These are phyloP conservation scores for Drosophila yooni DNA, from an alignment of 2,888 invertebrate genomes.

Conservation along the genomic window DNA sequence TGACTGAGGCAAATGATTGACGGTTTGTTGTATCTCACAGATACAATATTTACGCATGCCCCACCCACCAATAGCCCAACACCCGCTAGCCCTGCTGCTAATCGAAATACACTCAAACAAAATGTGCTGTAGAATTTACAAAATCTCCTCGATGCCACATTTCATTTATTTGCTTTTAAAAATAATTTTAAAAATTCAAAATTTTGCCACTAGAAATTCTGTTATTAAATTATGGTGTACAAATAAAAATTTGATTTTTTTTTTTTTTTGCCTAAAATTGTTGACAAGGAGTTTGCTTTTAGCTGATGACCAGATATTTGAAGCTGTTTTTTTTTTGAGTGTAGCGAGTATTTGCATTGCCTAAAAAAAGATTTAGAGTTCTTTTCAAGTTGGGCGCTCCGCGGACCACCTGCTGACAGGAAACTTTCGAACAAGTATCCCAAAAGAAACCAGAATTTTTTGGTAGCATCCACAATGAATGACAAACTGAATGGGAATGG, in stretches of 20 bases:
- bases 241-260: neutral
- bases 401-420: constrained; percentile 82
- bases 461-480: constrained; percentile 19
- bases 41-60: constrained; percentile 56
- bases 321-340: neutral
- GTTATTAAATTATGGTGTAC: neutral
- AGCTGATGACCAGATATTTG: neutral
- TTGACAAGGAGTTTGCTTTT: neutral
- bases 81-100: neutral
- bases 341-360: constrained; percentile 1
- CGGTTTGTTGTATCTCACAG: constrained; percentile 61
- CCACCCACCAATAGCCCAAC: neutral
- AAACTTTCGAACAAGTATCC: constrained; percentile 59
- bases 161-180: neutral
- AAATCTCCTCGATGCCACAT: neutral
- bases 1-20: constrained; percentile 78
- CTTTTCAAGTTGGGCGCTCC: constrained; percentile 47
- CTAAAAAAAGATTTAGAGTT: constrained; percentile 68
- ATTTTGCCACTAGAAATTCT: neutral
- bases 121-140: neutral
- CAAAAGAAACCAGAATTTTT: neutral
- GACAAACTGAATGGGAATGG: constrained; percentile 57
- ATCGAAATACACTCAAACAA: constrained; percentile 8
- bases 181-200: neutral
- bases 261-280: neutral